A percentile compares a stretch with the other conserved stretches of the same genome.
Conservation (phyloP, 2,113 vertebrate genomes). For the Ciconia maguari region DNA sequence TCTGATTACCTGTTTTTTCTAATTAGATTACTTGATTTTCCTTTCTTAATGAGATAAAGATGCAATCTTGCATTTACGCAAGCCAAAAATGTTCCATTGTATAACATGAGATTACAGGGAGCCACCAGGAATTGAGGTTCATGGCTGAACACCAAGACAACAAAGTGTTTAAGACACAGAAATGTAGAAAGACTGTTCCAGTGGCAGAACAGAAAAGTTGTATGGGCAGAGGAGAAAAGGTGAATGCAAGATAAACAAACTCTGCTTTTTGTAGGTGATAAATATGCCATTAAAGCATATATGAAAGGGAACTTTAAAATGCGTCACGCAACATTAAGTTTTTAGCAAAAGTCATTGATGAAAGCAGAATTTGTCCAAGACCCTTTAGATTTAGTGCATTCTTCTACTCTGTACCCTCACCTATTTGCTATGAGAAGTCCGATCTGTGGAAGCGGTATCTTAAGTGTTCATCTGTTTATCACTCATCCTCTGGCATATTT, state of each 20-base stretch:
- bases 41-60: constrained; percentile 25
- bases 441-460: neutral
- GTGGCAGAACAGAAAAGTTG: neutral
- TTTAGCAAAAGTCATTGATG: neutral
- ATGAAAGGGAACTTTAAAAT: neutral
- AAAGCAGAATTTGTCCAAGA: neutral
- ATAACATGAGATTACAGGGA: neutral
- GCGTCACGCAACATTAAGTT: neutral
- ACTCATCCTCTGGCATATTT: neutral
- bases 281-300: neutral
- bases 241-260: fast-evolving
- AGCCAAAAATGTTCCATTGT: neutral
- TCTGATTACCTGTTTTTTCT: neutral
- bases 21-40: neutral
- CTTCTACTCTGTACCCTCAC: neutral
- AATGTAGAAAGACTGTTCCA: neutral
- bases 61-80: neutral
- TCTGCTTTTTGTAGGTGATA: neutral
- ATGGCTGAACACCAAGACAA: neutral
- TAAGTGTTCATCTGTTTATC: neutral
- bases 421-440: neutral
- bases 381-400: neutral
- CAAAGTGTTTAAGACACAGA: neutral
- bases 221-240: neutral
- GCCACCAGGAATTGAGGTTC: neutral